phyloP scores from a whole-genome alignment of 2,797 vertebrate genomes.

The Leptoclinus maculatus region DNA sequence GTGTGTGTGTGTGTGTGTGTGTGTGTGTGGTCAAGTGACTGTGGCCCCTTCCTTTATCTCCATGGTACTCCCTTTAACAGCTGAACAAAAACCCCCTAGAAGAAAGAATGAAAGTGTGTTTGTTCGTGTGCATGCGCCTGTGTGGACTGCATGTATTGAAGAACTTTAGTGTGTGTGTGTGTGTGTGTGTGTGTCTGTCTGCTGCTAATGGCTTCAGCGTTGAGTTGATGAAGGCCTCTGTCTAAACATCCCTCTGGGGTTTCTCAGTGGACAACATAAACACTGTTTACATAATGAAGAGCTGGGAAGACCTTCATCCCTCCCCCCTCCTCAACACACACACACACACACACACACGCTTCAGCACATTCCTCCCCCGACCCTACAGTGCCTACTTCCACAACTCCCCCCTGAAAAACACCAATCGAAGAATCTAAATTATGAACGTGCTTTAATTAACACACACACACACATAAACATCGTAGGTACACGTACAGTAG shows the following conservation, averaged over 20 bases:
- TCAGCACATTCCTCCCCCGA: slow-evolving; percentile 14
- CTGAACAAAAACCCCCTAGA: neutral
- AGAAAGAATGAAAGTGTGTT: slow-evolving; percentile 10
- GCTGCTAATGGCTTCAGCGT: slow-evolving; percentile 56
- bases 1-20: slow-evolving; percentile 2
- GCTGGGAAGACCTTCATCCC: slow-evolving; percentile 38
- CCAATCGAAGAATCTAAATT: slow-evolving; percentile 24
- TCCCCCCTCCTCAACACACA: neutral
- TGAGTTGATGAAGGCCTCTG: slow-evolving; percentile 64
- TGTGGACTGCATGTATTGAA: neutral
- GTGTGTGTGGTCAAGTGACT: slow-evolving; percentile 21
- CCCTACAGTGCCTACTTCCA: neutral
- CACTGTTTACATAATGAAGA: slow-evolving; percentile 78
- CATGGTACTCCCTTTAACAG: slow-evolving; percentile 17
- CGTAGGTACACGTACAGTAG: slow-evolving; percentile 31
- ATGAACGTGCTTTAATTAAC: slow-evolving; percentile 51
- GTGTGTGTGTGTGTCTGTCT: slow-evolving; percentile 12
- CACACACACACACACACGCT: slow-evolving; percentile 10
- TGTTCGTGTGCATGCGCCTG: slow-evolving; percentile 3
- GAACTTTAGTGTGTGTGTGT: slow-evolving; percentile 1
- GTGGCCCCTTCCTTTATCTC: slow-evolving; percentile 35
- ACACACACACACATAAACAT: slow-evolving; percentile 19
- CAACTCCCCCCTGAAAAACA: slow-evolving; percentile 20
- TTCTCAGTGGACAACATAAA: slow-evolving; percentile 74
- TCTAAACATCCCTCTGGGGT: slow-evolving; percentile 73